phyloP scores from a whole-genome alignment of 2,113 vertebrate genomes.

The Syrmaticus mikado region DNA sequence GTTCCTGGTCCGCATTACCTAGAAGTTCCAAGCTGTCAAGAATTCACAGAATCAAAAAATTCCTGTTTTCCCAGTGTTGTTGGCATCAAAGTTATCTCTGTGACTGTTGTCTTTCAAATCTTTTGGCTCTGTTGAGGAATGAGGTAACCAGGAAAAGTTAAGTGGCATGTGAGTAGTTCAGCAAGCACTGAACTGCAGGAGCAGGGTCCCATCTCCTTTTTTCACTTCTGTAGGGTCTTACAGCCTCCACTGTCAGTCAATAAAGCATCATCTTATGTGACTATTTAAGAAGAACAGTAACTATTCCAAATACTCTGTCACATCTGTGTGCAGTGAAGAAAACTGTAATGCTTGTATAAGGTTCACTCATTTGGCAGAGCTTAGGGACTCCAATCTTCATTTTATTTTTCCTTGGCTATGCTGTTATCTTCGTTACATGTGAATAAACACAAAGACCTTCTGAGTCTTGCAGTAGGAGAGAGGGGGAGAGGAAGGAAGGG shows the following conservation, averaged over 20 bases:
- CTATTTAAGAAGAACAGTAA: not conserved
- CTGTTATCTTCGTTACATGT: not conserved
- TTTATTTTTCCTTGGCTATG: not conserved
- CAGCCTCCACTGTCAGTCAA: not conserved
- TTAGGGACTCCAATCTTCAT: not conserved
- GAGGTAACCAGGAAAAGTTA: not conserved
- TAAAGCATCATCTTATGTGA: not conserved
- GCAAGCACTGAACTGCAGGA: accelerated
- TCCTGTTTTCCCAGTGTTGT: not conserved
- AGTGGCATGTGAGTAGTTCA: not conserved
- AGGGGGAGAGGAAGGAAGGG: not conserved
- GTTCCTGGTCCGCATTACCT: not conserved
- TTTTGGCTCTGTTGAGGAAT: not conserved
- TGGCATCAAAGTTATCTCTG: not conserved
- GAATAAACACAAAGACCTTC: not conserved
- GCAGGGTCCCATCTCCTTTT: not conserved
- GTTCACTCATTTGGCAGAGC: not conserved
- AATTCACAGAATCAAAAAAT: not conserved
- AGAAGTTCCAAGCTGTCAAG: not conserved
- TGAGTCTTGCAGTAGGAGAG: not conserved
- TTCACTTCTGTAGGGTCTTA: not conserved
- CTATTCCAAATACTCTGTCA: not conserved
- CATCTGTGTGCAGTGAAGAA: not conserved
- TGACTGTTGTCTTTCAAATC: not conserved
- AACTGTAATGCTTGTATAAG: not conserved